These are phyloP conservation scores for Garrulus glandarius DNA, from an alignment of 2,797 vertebrate species.

Conservation along the genomic window DNA sequence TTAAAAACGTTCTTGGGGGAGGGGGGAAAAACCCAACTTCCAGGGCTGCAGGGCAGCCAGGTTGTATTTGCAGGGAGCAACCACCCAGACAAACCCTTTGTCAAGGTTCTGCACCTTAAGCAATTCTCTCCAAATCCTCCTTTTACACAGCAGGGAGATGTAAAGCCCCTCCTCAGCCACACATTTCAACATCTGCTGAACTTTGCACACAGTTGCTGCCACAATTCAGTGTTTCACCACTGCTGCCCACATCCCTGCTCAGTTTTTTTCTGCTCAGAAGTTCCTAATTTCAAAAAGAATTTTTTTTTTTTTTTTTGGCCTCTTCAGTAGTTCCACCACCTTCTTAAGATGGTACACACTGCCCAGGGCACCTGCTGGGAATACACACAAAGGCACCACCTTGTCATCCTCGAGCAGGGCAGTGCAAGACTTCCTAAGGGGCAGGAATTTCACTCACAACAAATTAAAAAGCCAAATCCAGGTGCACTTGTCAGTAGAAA, in stretches of 20 bases:
- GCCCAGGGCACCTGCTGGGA: background rate
- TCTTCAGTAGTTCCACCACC: background rate
- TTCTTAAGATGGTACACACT: background rate
- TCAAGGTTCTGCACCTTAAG: background rate
- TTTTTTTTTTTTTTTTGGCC: background rate
- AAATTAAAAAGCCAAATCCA: background rate
- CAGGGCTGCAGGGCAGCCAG: background rate
- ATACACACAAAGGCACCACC: background rate
- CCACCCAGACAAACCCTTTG: background rate
- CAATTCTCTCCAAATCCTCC: background rate
- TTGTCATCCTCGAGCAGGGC: background rate
- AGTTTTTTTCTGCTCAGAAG: background rate
- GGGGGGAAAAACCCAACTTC: fast-evolving
- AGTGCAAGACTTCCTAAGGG: background rate
- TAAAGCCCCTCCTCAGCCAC: background rate
- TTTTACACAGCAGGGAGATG: background rate
- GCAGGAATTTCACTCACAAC: background rate
- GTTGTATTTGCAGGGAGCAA: background rate
- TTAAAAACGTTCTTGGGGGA: background rate
- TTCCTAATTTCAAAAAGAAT: background rate
- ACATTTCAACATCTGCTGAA: background rate
- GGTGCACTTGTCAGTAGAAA: background rate
- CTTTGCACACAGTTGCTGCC: background rate
- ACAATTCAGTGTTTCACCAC: background rate
- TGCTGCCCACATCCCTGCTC: background rate